These are phyloP conservation scores for Drosophila recens DNA, from an alignment of 2,888 invertebrate genomes.

Conservation along the genomic window DNA sequence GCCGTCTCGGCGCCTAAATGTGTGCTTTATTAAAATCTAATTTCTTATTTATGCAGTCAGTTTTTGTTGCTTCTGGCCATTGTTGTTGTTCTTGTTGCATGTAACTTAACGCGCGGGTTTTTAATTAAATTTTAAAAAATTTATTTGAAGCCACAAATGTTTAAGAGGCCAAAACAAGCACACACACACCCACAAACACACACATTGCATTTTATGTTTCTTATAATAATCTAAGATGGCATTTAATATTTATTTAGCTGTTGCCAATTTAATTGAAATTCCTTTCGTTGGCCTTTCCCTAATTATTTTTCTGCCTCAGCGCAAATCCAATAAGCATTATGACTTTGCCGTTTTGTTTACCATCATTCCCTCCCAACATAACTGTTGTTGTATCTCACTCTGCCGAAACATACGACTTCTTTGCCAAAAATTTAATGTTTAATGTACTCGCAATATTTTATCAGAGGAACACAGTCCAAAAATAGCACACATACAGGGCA, in stretches of 20 bases:
- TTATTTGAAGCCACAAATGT: conserved; percentile 55
- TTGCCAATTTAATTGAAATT: conserved; percentile 76
- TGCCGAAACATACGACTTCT: conserved; percentile 18
- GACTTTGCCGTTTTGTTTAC: conserved; percentile 62
- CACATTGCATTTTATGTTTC: conserved; percentile 33
- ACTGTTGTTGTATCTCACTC: conserved; percentile 15
- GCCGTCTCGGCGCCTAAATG: conserved; percentile 40
- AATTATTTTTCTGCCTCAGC: conserved; percentile 64
- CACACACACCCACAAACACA: conserved; percentile 4
- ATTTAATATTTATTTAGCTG: conserved; percentile 47
- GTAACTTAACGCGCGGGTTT: conserved; percentile 31
- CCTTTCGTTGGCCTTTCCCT: conserved; percentile 53
- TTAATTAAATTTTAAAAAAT: conserved; percentile 77
- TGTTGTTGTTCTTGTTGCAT: conserved; percentile 18
- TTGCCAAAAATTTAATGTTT: conserved; percentile 43
- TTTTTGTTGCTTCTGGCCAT: conserved; percentile 25
- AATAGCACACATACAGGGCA: conserved; percentile 48
- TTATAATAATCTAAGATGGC: conserved; percentile 27
- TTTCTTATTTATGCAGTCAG: conserved; percentile 73
- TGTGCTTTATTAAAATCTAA: conserved; percentile 77
- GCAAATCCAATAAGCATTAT: conserved; percentile 78
- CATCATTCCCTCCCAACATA: conserved; percentile 12
- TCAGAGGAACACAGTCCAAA: conserved; percentile 41
- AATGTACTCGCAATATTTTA: conserved; percentile 70
- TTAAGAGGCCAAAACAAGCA: conserved; percentile 7